Evolutionary conservation across 1,140 invertebrate species (phyloP).

Genomic region (Sipha flava): DNA sequence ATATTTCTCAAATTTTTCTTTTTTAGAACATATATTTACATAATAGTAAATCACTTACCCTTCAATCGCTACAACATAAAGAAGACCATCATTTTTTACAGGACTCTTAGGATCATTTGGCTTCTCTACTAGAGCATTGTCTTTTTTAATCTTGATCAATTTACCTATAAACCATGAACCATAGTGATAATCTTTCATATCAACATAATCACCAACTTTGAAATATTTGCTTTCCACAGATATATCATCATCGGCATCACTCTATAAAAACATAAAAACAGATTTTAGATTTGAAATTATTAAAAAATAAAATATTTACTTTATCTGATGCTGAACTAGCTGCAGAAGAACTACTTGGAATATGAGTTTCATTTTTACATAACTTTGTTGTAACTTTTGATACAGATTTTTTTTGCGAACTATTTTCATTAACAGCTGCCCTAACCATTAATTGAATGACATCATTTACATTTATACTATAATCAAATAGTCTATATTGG

Average conservation of each 20-base stretch:
- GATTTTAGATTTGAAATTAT: not conserved
- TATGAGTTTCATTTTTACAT: not conserved
- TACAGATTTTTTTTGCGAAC: not conserved
- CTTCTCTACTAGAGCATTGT: conserved; percentile 42
- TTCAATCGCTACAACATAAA: conserved; percentile 39
- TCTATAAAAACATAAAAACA: not conserved
- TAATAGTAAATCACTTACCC: not conserved
- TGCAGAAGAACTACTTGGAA: not conserved
- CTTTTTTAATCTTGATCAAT: conserved; percentile 44
- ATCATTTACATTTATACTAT: conserved; percentile 69
- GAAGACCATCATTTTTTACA: conserved; percentile 34
- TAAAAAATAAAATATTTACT: not conserved
- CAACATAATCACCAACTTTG: conserved; percentile 60
- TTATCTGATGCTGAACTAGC: not conserved
- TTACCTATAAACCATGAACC: conserved; percentile 60
- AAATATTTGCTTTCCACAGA: conserved; percentile 32
- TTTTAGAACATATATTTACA: no score
- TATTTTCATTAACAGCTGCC: not conserved
- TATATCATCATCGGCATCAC: not conserved
- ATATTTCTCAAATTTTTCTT: no score
- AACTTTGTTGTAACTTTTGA: not conserved
- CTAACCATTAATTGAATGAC: conserved; percentile 55
- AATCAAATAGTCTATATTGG: conserved; percentile 66
- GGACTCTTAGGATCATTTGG: conserved; percentile 47
- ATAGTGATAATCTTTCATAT: conserved; percentile 50